Conservation (phyloP, 2,113 vertebrate species). For the Connochaetes taurinus region DNA sequence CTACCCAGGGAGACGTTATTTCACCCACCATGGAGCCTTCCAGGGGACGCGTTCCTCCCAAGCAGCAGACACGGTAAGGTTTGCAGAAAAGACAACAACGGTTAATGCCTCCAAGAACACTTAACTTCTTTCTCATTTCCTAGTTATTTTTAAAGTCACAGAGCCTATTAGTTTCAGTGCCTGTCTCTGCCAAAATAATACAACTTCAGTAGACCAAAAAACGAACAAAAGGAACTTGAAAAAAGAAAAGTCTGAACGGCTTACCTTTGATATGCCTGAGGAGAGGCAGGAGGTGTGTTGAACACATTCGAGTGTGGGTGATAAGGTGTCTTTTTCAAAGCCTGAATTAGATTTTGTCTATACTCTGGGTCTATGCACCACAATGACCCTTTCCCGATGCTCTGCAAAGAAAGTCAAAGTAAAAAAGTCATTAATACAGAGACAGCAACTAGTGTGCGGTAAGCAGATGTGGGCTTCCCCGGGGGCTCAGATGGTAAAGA, state of each 20-base stretch:
- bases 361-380: constrained; percentile 99
- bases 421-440: constrained; percentile 48
- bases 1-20: not conserved
- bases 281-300: constrained; percentile 90
- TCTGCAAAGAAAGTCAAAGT: constrained; percentile 85
- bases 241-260: constrained; percentile 43
- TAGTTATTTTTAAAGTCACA: constrained; percentile 1
- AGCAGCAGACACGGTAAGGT: not conserved
- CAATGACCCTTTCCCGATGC: constrained; percentile 98
- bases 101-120: not conserved
- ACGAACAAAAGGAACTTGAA: not conserved
- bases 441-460: not conserved
- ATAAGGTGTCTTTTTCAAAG: constrained; percentile 99
- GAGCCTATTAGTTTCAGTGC: not conserved
- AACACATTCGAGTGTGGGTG: constrained; percentile 94
- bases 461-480: not conserved
- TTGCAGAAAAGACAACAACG: accelerated
- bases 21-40: not conserved
- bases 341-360: constrained; percentile 99
- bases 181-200: constrained; percentile 2
- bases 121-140: not conserved
- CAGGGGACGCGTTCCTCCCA: not conserved
- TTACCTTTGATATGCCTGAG: constrained; percentile 97
- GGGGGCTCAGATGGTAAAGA: not conserved
- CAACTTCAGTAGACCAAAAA: not conserved